Evolutionary conservation across 2,888 invertebrate genomes (phyloP), one percentile per base, ranked within the genome.

Genomic region (Dryocosmus kuriphilus): DNA sequence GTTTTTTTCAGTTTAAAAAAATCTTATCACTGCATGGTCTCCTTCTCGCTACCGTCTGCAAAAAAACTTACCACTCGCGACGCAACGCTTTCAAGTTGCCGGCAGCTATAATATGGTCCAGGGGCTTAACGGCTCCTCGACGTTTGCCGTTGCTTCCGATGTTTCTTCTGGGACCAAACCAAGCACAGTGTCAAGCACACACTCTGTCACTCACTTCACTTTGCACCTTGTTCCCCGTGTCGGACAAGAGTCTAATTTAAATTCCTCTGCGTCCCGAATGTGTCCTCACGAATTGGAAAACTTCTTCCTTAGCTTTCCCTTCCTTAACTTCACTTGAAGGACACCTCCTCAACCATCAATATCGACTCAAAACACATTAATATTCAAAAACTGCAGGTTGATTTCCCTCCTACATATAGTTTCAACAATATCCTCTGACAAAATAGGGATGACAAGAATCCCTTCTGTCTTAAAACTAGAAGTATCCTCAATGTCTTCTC

Each of bases 51-150:
- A 67, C 8, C 4, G 2, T 16, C 46, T 27, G 27, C 8, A 9
- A 67, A 82, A 82, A 83, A 85, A 84, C 84, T 85, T 79, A 85
- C 85, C 85, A 84, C 85, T 84, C 79, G 82, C 78, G 67, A 76
- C 65, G 81, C 77, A 79, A 78, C 77, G 82, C 83, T 84, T 85
- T 83, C 77, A 82, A 82, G 81, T 81, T 76, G 81, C 84, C 83
- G 84, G 78, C 77, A 71, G 65, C 78, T 76, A 67, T 46, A 77
- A 79, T 79, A 75, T 79, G 80, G 81, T 79, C 81, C 83, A 79
- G 76, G 78, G 76, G 78, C 77, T 79, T 78, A 77, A 78, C 79
- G 79, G 75, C 79, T 82, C 74, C 65, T 32, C 61, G 38, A n/a
- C 63, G n/a, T 57, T 57, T 24, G 57, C 11, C 14, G 57, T 22